Conservation (phyloP, 1,140 invertebrate genomes). For the Anadara kagoshimensis region DNA sequence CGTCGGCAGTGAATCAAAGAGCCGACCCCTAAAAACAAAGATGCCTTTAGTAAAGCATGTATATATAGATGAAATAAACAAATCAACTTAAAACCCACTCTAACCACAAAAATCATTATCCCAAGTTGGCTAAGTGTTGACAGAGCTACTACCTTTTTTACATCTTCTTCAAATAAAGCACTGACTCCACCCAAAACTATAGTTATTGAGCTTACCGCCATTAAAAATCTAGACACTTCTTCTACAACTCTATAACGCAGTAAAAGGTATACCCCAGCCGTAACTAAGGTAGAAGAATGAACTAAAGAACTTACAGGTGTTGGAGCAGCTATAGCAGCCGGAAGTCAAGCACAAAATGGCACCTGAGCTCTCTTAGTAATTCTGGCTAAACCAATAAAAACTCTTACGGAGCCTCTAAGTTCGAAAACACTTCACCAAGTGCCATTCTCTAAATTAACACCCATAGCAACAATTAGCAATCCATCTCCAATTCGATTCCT, state of each 20-base stretch:
- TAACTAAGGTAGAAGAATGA: conserved; percentile 85
- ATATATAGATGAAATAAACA: conserved; percentile 80
- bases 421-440: conserved; percentile 75
- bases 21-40: conserved; percentile 28
- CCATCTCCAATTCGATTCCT: conserved; percentile 17
- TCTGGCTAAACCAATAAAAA: conserved; percentile 75
- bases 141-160: conserved; percentile 79
- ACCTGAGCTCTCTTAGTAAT: conserved; percentile 85
- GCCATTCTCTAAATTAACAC: conserved; percentile 1
- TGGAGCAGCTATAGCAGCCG: conserved; percentile 81
- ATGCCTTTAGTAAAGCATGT: conserved; percentile 75
- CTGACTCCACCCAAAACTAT: conserved; percentile 24
- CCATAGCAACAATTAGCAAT: conserved; percentile 4
- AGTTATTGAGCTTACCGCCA: conserved; percentile 50
- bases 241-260: conserved; percentile 73
- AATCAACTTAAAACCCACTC: conserved; percentile 69
- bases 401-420: conserved; percentile 72
- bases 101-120: conserved; percentile 79
- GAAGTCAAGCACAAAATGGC: conserved; percentile 83
- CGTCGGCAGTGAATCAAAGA: conserved; percentile 2
- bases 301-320: conserved; percentile 83
- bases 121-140: conserved; percentile 83
- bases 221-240: background rate
- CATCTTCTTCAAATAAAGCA: conserved; percentile 33
- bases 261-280: conserved; percentile 82